Evolutionary conservation across 2,797 vertebrate genomes (phyloP).

Genomic region (Parauchenoglanis ngamensis): DNA sequence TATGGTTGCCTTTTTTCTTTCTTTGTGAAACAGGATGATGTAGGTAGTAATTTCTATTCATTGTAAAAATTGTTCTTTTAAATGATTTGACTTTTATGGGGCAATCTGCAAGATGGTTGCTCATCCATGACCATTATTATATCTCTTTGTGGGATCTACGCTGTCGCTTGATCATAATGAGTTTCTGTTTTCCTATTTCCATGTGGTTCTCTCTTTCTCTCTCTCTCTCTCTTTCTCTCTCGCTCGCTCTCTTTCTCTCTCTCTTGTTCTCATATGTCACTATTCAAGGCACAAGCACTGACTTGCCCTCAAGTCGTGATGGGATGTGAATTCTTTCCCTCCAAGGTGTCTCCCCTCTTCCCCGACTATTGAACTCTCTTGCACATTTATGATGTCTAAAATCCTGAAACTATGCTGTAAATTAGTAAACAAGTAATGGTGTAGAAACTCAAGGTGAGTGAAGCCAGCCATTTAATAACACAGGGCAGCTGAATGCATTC

Average conservation of each 20-base stretch:
- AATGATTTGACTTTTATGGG: not conserved
- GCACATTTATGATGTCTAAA: conserved; percentile 10
- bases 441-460: not conserved
- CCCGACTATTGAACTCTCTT: not conserved
- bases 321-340: conserved; percentile 55
- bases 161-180: not conserved
- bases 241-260: not conserved
- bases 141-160: not conserved
- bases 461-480: conserved; percentile 9
- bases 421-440: not conserved
- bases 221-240: not conserved
- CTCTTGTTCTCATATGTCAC: conserved; percentile 1
- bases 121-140: not conserved
- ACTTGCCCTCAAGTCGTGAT: conserved; percentile 54
- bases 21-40: not conserved
- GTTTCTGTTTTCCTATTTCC: not conserved
- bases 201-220: not conserved
- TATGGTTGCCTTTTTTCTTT: conserved; percentile 39
- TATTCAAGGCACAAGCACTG: conserved; percentile 47
- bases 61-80: not conserved
- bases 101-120: not conserved
- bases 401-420: not conserved
- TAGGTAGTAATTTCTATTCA: conserved; percentile 1
- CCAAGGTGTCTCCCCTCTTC: conserved; percentile 12
- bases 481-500: not conserved